Evolutionary conservation across 2,888 invertebrate species (phyloP), one percentile per base, ranked within the genome.

Genomic region (Ctenicera cuprea): DNA sequence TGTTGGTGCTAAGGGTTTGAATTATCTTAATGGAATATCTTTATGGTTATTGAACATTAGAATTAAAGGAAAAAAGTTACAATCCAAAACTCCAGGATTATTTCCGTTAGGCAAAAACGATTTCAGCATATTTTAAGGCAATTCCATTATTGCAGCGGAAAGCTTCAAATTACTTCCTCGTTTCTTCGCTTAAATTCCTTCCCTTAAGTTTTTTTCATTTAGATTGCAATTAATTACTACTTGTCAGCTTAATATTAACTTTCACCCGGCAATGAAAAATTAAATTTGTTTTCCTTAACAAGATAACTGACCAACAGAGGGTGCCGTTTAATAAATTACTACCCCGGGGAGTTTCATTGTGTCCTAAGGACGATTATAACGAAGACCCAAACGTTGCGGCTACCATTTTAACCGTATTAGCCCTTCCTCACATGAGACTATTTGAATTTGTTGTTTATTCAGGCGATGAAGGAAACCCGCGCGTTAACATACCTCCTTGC

Each of bases 371-470:
- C 14, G 43, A 43, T 16, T 8, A 43, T 43, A 43, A 26, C 3
- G 26, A 26, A 33, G 9, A 33, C 33, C 33, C 33, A 33, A 33
- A 33, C 33, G 9, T 33, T 33, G 14, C 43, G 8, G 43, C 38
- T 8, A 38, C n/a, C 38, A 11, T 43, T 43, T 43, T n/a, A 43
- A 43, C 43, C 2, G 16, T 18, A 18, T 14, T 45, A 45, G 8
- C 18, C 14, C 12, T 5, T 4, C 5, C 9, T 22, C n/a, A 26
- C 30, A 14, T 14, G 11, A 52, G 22, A 52, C 52, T 22, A 18
- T 52, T 52, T 26, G 52, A 54, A 54, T 54, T 54, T 26, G 14
- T 12, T 54, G 54, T 54, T 33, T 54, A 14, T 33, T 54, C 33
- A 54, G 54, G 54, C 16, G 26, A 4, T n/a, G 12, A n/a, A 22